Evolutionary conservation across 2,888 invertebrate species (phyloP).

Genomic region (Hypsopygia costalis): DNA sequence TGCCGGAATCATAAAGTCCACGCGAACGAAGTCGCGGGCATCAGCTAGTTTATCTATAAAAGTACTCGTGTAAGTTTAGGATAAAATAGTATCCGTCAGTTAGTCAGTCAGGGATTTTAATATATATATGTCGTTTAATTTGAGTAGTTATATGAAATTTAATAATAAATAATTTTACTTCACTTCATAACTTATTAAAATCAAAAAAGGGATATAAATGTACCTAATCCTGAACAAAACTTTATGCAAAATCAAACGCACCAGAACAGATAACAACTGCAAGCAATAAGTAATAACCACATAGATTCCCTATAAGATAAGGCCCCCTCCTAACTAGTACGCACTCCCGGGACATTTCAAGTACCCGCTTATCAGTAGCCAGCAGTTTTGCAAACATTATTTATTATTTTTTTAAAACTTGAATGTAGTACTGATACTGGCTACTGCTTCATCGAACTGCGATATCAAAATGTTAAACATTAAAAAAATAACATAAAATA

Average conservation of each 20-base stretch:
- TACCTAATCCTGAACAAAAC: background rate
- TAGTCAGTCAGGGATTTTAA: too few relatives aligned
- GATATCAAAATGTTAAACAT: background rate
- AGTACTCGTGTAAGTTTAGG: too few relatives aligned
- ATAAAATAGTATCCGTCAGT: too few relatives aligned
- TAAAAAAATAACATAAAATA: too few relatives aligned
- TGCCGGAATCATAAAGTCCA: too few relatives aligned
- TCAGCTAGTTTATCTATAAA: too few relatives aligned
- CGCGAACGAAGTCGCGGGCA: too few relatives aligned
- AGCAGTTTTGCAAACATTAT: constrained; percentile 36
- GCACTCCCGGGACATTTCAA: constrained; percentile 40
- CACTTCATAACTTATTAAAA: background rate
- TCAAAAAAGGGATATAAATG: too few relatives aligned
- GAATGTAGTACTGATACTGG: background rate
- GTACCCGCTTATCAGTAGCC: constrained; percentile 50
- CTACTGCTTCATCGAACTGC: background rate
- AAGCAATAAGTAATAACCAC: constrained; percentile 29
- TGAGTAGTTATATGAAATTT: too few relatives aligned
- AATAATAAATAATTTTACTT: too few relatives aligned
- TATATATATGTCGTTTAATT: too few relatives aligned
- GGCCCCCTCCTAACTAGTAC: constrained; percentile 37
- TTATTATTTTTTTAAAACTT: background rate
- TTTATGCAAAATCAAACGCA: background rate
- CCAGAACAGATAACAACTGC: background rate
- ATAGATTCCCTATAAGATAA: constrained; percentile 42